These are phyloP conservation scores for Eulimnadia texana DNA, from an alignment of 1,140 invertebrate species.

Conservation along the genomic window DNA sequence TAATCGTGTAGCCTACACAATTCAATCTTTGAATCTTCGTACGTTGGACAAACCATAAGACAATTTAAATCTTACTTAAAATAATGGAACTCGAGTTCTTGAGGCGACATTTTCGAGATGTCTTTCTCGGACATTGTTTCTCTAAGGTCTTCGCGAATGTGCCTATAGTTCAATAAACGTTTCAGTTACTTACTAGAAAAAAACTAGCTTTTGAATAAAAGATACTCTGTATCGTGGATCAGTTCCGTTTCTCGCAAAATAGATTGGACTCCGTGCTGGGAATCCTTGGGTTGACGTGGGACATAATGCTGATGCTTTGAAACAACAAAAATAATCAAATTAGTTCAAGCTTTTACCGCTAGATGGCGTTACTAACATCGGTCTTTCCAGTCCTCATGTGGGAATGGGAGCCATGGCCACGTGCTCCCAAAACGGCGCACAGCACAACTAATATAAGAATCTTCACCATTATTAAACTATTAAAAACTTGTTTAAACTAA, in stretches of 20 bases:
- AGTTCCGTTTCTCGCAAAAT: constrained; percentile 40
- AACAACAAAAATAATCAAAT: background rate
- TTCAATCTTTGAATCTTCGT: constrained; percentile 33
- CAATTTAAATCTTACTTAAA: constrained; percentile 36
- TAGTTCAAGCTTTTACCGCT: background rate
- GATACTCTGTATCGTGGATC: constrained; percentile 51
- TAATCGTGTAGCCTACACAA: constrained; percentile 67
- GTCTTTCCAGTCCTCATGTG: constrained; percentile 2
- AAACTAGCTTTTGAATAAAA: too few relatives aligned
- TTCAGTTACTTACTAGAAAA: too few relatives aligned
- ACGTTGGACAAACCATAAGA: too few relatives aligned
- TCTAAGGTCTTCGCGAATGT: constrained; percentile 56
- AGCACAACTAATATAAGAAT: background rate
- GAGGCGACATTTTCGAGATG: constrained; percentile 46
- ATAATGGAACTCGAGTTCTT: constrained; percentile 55
- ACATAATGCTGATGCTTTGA: constrained; percentile 37
- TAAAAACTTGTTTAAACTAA: too few relatives aligned
- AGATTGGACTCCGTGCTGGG: constrained; percentile 30
- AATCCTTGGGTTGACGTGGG: constrained; percentile 37
- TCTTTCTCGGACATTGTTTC: constrained; percentile 31
- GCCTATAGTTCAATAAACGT: constrained; percentile 33
- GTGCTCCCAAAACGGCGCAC: background rate
- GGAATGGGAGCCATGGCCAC: constrained; percentile 8
- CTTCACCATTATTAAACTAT: background rate
- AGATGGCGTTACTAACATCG: background rate